phyloP scores from a whole-genome alignment of 1,140 invertebrate species.

The Aphidius gifuensis region DNA sequence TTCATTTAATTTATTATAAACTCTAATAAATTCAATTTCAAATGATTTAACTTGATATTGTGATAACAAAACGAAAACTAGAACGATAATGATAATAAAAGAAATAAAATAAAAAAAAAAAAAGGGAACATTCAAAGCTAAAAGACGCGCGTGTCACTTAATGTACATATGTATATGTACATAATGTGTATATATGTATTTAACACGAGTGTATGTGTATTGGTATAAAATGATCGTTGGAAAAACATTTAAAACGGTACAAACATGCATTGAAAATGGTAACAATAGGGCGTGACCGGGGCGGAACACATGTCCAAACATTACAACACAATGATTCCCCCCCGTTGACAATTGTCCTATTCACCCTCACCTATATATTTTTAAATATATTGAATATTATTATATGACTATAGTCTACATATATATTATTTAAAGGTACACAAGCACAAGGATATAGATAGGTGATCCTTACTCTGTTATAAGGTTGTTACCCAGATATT shows the following conservation, averaged over 20 bases:
- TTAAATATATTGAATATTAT: neutral
- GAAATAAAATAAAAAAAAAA: conserved; percentile 13
- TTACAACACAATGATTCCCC: conserved; percentile 47
- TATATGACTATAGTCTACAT: no score
- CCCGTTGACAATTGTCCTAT: conserved; percentile 41
- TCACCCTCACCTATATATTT: conserved; percentile 8
- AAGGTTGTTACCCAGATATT: no score
- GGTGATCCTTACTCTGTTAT: no score
- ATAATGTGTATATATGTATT: no score
- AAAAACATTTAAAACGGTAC: conserved; percentile 50
- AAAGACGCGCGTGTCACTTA: conserved; percentile 21
- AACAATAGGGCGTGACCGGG: conserved; percentile 55
- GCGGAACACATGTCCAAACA: conserved; percentile 58
- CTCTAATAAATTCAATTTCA: no score
- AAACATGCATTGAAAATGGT: conserved; percentile 50
- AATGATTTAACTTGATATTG: no score
- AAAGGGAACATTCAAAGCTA: no score
- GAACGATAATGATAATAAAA: neutral
- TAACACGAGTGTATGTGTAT: no score
- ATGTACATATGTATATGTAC: no score
- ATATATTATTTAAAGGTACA: no score
- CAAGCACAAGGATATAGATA: no score
- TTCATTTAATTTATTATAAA: no score
- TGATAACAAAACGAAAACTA: neutral
- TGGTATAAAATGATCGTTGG: conserved; percentile 24